phyloP scores from a whole-genome alignment of 2,888 invertebrate genomes.

The Cerastis leucographa region DNA sequence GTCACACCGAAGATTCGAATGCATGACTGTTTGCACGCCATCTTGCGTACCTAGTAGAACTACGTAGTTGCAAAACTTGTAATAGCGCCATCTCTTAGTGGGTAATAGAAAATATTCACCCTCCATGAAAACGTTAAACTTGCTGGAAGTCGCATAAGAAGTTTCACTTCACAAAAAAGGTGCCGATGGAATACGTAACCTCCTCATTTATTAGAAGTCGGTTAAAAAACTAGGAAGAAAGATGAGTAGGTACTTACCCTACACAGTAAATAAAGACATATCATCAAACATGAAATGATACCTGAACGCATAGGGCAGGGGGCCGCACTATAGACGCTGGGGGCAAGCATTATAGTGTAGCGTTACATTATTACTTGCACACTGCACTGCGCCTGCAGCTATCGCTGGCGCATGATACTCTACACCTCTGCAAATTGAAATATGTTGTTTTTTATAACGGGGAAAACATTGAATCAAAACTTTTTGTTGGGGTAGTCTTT shows the following conservation, averaged over 20 bases:
- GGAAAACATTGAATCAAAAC: conserved; percentile 32
- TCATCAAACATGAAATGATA: conserved; percentile 43
- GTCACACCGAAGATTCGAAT: too few relatives aligned
- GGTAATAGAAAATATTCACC: too few relatives aligned
- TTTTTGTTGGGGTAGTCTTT: background rate
- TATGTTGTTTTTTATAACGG: conserved; percentile 17
- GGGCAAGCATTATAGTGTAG: conserved; percentile 84
- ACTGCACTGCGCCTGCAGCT: conserved; percentile 53
- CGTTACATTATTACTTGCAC: conserved; percentile 75
- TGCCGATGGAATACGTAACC: too few relatives aligned
- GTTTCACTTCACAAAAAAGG: too few relatives aligned
- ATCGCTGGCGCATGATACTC: conserved; percentile 38
- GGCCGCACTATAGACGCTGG: conserved; percentile 65
- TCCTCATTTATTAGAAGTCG: too few relatives aligned
- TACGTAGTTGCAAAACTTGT: too few relatives aligned
- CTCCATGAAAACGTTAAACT: too few relatives aligned
- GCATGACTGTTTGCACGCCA: too few relatives aligned
- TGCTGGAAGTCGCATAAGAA: too few relatives aligned
- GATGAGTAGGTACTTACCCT: conserved; percentile 12
- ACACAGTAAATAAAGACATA: conserved; percentile 13
- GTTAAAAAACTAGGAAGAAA: too few relatives aligned
- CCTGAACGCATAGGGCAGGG: conserved; percentile 17
- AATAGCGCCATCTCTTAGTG: too few relatives aligned
- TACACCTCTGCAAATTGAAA: conserved; percentile 33
- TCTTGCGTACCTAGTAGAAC: too few relatives aligned